Evolutionary conservation across 2,797 vertebrate species (phyloP), one percentile per base, ranked within the genome.

Genomic region (Typhlichthys subterraneus): DNA sequence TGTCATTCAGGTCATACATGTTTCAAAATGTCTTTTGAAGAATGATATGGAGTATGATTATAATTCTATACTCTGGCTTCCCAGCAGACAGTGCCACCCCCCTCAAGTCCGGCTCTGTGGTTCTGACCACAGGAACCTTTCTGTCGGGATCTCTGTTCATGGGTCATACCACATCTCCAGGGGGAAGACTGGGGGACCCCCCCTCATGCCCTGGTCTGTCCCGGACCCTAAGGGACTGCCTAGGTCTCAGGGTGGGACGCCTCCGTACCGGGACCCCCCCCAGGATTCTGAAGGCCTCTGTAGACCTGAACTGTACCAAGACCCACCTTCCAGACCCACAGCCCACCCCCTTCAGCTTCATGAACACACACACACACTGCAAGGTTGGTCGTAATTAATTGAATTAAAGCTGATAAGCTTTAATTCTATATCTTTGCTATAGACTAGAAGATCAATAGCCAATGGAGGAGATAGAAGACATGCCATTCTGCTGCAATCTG

Each of bases 221-320:
- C 46, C 87, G 88, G 29, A 96, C 93, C 0, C 80, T 99, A 71
- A 85, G 62, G 70, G 94, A 96, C 73, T 92, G 70, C 13, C 85
- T 98, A 79, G 94, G 94, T 0, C 94, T 99, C 48, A 82, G 86
- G 61, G 77, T 92, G 50, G 97, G 96, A 62, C 91, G 97, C 58
- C 86, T 99, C 68, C 94, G 95, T 87, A 98, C 97, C 0, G 97
- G 97, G 0, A 99, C 97, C 0, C 97, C 97, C 0, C 97, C 97
- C 4, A 93, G 97, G 14, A 93, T 99, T 29, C 65, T 94, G 59
- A 98, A 94, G 82, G 92, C 94, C 0, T 95, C 96, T 0, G 86
- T 98, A 14, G 92, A 97, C 71, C 93, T 98, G 70, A 82, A 80
- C 0, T 75, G 87, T 62, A 85, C 95, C 12, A 5, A 81, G 45